Evolutionary conservation across 1,140 invertebrate species (phyloP).

Genomic region (Thaumetopoea pityocampa): DNA sequence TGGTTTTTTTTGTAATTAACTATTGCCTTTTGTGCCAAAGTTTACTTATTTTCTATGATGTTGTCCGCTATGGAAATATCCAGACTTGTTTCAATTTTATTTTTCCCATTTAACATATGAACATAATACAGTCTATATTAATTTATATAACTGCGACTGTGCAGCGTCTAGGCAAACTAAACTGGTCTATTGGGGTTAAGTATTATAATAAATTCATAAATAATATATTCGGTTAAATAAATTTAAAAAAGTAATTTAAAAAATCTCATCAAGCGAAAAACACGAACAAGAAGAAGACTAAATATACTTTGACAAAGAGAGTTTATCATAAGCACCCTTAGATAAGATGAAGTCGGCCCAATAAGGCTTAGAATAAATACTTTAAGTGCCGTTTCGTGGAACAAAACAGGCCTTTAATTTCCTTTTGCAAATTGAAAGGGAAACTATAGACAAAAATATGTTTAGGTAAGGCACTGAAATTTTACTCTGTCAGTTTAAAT

Average conservation of each 20-base stretch:
- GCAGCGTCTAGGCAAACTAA: too few relatives aligned
- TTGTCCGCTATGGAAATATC: too few relatives aligned
- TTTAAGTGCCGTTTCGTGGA: slow-evolving; percentile 29
- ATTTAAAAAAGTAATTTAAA: not conserved
- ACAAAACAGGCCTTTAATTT: slow-evolving; percentile 33
- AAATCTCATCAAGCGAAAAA: not conserved
- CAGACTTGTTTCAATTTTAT: too few relatives aligned
- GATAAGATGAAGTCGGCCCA: slow-evolving; percentile 30
- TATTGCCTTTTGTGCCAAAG: too few relatives aligned
- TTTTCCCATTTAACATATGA: too few relatives aligned
- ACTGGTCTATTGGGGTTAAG: too few relatives aligned
- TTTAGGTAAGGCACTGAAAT: too few relatives aligned
- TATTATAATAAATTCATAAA: not conserved
- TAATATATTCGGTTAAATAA: not conserved
- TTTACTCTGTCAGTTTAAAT: too few relatives aligned
- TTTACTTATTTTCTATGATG: too few relatives aligned
- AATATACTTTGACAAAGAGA: slow-evolving; percentile 15
- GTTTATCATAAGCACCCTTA: slow-evolving; percentile 22
- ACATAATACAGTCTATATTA: too few relatives aligned
- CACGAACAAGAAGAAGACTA: not conserved
- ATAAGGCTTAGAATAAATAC: slow-evolving; percentile 39
- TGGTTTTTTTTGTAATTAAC: too few relatives aligned
- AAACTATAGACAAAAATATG: slow-evolving; percentile 16
- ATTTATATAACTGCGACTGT: too few relatives aligned
- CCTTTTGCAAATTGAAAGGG: slow-evolving; percentile 34